Conservation (phyloP, 2,113 vertebrate species). For the Mesocricetus auratus region DNA sequence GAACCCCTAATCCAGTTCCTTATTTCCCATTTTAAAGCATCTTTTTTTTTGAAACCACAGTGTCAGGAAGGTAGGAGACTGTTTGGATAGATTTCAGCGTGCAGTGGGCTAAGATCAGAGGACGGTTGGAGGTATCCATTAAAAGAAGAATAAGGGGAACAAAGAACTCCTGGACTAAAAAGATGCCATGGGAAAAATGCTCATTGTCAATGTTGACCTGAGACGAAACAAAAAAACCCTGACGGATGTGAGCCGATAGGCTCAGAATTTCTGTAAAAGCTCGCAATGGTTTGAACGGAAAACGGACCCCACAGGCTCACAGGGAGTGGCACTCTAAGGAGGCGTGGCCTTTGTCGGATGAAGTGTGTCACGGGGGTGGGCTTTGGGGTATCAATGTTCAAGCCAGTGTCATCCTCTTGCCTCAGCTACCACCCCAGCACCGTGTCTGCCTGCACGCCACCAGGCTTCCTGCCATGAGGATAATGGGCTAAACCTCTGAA, state of each 20-base stretch:
- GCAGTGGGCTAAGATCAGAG: neutral
- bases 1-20: neutral
- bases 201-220: neutral
- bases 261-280: neutral
- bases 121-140: neutral
- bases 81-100: neutral
- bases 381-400: neutral
- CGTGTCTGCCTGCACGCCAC: neutral
- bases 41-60: neutral
- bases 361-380: neutral
- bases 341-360: neutral
- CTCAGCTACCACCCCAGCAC: neutral
- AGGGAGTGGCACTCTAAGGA: neutral
- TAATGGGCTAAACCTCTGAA: neutral
- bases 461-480: neutral
- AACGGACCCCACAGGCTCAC: neutral
- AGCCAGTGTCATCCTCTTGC: neutral
- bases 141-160: neutral
- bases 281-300: neutral
- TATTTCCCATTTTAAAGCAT: neutral
- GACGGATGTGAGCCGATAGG: neutral
- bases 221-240: neutral
- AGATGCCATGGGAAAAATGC: neutral
- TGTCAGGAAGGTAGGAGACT: neutral
- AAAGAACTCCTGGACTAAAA: neutral